Conservation (phyloP, 2,113 vertebrate species). For the Elachura formosa region DNA sequence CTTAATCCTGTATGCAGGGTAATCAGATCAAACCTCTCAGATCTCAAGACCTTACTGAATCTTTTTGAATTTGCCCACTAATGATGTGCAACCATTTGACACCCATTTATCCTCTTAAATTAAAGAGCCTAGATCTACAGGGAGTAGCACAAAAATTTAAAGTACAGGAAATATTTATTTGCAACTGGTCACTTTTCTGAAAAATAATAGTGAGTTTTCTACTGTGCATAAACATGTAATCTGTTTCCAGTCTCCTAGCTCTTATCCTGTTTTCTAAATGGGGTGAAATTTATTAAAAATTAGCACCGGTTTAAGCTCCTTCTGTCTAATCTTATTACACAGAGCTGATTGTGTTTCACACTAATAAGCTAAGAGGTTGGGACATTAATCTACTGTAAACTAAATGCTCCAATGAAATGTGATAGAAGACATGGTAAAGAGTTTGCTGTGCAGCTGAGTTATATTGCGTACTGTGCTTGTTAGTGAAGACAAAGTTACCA, state of each 20-base stretch:
- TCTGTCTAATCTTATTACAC: slow-evolving; percentile 58
- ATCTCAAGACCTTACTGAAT: not conserved
- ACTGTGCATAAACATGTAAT: not conserved
- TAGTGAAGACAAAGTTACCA: not conserved
- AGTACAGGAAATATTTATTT: not conserved
- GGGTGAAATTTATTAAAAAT: slow-evolving; percentile 1
- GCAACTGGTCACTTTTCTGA: not conserved
- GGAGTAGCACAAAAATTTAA: not conserved
- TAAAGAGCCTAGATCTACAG: not conserved
- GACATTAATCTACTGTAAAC: slow-evolving; percentile 61
- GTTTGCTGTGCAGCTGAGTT: not conserved
- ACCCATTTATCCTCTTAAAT: not conserved
- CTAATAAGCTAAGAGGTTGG: slow-evolving; percentile 59
- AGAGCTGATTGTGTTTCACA: slow-evolving; percentile 50
- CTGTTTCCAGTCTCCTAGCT: not conserved
- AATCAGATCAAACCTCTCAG: not conserved
- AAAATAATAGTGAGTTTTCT: not conserved
- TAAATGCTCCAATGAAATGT: slow-evolving; percentile 19
- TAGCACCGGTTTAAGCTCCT: slow-evolving; percentile 23
- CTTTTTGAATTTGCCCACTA: not conserved
- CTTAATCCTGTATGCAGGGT: not conserved
- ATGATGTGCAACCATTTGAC: not conserved
- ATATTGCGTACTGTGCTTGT: not conserved
- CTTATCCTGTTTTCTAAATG: not conserved
- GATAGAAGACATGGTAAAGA: not conserved